Percentiles rank a stretch among this genome's conserved stretches.
These are phyloP conservation scores for Adoxophyes honmai DNA, from an alignment of 1,140 invertebrate species.

Conservation along the genomic window DNA sequence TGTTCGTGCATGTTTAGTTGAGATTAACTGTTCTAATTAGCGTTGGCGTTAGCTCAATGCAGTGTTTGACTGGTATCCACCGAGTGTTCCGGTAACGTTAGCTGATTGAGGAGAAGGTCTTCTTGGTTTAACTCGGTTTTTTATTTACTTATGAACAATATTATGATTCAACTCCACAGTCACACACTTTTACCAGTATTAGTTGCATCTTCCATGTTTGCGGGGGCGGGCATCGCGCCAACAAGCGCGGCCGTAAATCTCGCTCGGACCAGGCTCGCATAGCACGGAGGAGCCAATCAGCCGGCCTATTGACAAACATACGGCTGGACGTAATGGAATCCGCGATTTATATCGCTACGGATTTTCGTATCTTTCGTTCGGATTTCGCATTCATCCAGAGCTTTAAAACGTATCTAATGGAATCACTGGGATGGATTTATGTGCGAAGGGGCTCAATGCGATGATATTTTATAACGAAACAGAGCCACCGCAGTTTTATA, in stretches of 20 bases:
- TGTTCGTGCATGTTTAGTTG: not conserved
- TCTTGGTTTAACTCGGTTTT: no score
- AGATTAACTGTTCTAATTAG: slow-evolving; percentile 1
- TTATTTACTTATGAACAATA: no score
- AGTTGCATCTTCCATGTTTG: slow-evolving; percentile 56
- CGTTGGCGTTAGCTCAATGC: not conserved
- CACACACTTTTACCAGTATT: slow-evolving; percentile 60
- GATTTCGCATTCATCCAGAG: slow-evolving; percentile 44
- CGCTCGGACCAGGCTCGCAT: slow-evolving; percentile 57
- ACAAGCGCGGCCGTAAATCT: slow-evolving; percentile 68
- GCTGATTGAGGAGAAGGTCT: no score
- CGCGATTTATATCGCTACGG: slow-evolving; percentile 52
- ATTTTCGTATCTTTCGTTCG: slow-evolving; percentile 43
- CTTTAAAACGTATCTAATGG: slow-evolving; percentile 13
- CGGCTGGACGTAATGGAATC: slow-evolving; percentile 63
- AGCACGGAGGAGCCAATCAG: slow-evolving; percentile 64
- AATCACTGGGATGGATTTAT: slow-evolving; percentile 6
- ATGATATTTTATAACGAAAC: not conserved
- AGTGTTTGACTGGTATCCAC: no score
- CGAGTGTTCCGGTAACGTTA: no score
- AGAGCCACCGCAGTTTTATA: not conserved
- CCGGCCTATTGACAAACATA: slow-evolving; percentile 73
- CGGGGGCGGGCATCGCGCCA: slow-evolving; percentile 63
- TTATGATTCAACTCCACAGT: no score
- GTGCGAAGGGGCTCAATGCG: not conserved